Conservation (phyloP, 2,113 vertebrate species). For the Ophthalmolycus amberensis region DNA sequence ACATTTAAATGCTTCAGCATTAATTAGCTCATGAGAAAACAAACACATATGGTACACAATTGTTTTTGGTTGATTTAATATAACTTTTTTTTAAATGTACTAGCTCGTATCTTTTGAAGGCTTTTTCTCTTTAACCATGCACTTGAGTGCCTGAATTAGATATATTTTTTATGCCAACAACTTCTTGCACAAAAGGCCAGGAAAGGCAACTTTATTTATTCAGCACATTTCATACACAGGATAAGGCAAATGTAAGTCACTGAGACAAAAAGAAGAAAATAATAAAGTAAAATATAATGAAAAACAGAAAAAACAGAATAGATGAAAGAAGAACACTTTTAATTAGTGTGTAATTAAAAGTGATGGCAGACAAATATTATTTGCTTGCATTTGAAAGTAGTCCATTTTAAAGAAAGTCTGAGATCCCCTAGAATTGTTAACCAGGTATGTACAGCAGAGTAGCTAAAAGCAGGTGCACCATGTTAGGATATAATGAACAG, state of each 20-base stretch:
- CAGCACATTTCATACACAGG: neutral
- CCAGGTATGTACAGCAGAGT: neutral
- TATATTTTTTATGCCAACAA: neutral
- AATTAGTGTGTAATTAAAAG: neutral
- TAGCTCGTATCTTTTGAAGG: neutral
- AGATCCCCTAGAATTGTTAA: neutral
- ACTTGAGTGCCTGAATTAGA: neutral
- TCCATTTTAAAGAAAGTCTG: neutral
- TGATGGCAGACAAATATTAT: neutral
- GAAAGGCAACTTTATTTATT: neutral
- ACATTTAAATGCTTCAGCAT: neutral
- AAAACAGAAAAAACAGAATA: neutral
- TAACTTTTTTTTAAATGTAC: neutral
- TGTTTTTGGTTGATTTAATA: neutral
- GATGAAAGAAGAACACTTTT: neutral
- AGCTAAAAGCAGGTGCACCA: neutral
- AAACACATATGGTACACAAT: neutral
- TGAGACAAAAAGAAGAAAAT: neutral
- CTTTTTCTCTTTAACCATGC: neutral
- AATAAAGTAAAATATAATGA: neutral
- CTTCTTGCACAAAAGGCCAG: neutral
- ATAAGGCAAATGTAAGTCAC: neutral
- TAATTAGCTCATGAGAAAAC: neutral
- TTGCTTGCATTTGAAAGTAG: neutral
- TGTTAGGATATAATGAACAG: conserved; percentile 9